A percentile compares a stretch with the other conserved stretches of the same genome.
phyloP scores from a whole-genome alignment of 2,113 vertebrate genomes.

The Scalopus aquaticus region DNA sequence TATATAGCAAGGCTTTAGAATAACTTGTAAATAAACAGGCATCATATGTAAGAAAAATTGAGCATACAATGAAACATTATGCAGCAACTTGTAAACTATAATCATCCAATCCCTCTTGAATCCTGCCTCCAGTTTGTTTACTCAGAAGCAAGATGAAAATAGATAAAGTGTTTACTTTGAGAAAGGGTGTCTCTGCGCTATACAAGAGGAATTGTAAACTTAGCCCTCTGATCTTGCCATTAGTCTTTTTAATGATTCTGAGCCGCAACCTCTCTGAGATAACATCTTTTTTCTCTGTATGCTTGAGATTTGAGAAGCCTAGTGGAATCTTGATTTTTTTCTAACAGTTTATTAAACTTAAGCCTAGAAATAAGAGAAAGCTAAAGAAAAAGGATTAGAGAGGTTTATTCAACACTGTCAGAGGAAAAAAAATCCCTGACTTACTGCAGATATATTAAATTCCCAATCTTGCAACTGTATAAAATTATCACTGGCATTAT shows the following conservation, averaged over 20 bases:
- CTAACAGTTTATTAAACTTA: slow-evolving; percentile 60
- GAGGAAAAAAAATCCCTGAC: slow-evolving; percentile 69
- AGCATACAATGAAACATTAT: slow-evolving; percentile 19
- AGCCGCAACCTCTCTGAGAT: not conserved
- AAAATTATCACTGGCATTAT: slow-evolving; percentile 82
- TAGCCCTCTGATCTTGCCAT: not conserved
- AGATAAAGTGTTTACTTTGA: not conserved
- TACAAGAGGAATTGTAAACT: not conserved
- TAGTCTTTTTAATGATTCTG: slow-evolving; percentile 64
- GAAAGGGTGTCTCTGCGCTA: not conserved
- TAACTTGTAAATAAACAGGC: not conserved
- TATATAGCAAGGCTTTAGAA: not conserved
- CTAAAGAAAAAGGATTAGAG: slow-evolving; percentile 68
- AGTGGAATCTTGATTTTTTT: slow-evolving; percentile 41
- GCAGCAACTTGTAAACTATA: slow-evolving; percentile 23
- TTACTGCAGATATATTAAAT: slow-evolving; percentile 77
- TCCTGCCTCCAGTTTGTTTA: not conserved
- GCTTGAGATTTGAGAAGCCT: slow-evolving; percentile 37
- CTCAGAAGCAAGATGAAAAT: slow-evolving; percentile 17
- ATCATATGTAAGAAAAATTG: not conserved
- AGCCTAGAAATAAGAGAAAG: slow-evolving; percentile 56
- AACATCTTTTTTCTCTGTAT: slow-evolving; percentile 18
- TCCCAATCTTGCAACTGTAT: slow-evolving; percentile 73
- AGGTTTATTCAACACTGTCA: slow-evolving; percentile 70
- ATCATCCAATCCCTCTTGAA: slow-evolving; percentile 33